Evolutionary conservation across 2,888 invertebrate genomes (phyloP).

Genomic region (Drosophila glabriapex): DNA sequence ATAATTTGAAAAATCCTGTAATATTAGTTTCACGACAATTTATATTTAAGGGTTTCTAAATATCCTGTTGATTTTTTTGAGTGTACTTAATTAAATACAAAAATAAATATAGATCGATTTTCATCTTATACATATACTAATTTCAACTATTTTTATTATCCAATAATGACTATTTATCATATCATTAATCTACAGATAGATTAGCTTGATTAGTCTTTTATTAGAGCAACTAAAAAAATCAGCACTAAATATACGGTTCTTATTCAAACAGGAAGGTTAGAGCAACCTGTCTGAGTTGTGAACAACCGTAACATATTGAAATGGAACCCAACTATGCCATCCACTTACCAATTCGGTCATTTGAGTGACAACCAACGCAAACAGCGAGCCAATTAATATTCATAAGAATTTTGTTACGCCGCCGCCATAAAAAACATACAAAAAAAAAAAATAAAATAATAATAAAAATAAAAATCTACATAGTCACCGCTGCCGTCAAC

Average conservation of each 20-base stretch:
- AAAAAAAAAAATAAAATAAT: constrained; percentile 35
- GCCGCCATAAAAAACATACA: constrained; percentile 52
- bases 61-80: neutral
- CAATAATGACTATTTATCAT: neutral
- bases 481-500: constrained; percentile 54
- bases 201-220: neutral
- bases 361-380: constrained; percentile 72
- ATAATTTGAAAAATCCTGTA: neutral
- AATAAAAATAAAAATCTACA: constrained; percentile 61
- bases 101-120: neutral
- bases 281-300: constrained; percentile 52
- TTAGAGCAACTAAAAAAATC: neutral
- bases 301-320: constrained; percentile 55
- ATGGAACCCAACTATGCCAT: constrained; percentile 47
- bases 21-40: neutral
- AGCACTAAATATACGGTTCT: neutral
- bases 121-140: neutral
- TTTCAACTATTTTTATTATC: neutral
- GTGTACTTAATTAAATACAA: neutral
- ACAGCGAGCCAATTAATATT: constrained; percentile 80
- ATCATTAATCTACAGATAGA: constrained; percentile 2
- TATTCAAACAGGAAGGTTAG: constrained; percentile 18
- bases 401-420: constrained; percentile 77
- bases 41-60: neutral
- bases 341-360: constrained; percentile 51